phyloP scores from a whole-genome alignment of 2,888 invertebrate genomes.

The Stramonita haemastoma region DNA sequence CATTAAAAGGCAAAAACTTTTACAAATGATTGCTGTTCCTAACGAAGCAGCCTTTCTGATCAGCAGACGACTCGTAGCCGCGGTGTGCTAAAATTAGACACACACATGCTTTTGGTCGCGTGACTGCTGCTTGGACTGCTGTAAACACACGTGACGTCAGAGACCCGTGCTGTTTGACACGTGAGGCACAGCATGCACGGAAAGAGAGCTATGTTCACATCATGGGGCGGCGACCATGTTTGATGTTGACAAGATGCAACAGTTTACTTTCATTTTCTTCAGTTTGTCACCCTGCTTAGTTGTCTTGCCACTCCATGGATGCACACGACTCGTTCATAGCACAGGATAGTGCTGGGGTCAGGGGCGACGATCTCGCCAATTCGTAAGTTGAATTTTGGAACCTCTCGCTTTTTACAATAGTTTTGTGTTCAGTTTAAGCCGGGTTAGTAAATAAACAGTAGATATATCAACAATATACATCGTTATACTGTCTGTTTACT shows the following conservation, averaged over 20 bases:
- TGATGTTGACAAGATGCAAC: conserved; percentile 8
- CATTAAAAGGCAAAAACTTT: too few species aligned
- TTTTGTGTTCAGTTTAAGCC: too few species aligned
- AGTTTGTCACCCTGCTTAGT: conserved; percentile 7
- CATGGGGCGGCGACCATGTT: not conserved
- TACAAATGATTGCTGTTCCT: too few species aligned
- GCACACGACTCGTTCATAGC: not conserved
- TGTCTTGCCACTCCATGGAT: not conserved
- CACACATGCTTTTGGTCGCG: conserved; percentile 40
- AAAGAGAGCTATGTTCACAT: conserved; percentile 7
- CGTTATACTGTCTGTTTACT: too few species aligned
- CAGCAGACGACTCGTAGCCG: not conserved
- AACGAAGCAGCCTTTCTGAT: too few species aligned
- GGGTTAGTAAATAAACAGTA: too few species aligned
- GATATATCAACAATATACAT: too few species aligned
- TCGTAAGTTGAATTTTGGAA: not conserved
- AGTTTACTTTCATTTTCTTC: conserved; percentile 21
- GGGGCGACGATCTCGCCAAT: conserved; percentile 3
- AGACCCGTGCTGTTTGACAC: conserved; percentile 30
- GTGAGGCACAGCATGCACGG: conserved; percentile 32
- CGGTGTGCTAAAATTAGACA: conserved; percentile 29
- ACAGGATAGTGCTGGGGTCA: not conserved
- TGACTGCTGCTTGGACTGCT: conserved; percentile 25
- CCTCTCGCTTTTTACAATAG: too few species aligned
- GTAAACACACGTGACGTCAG: conserved; percentile 42